A percentile compares a stretch with the other conserved stretches of the same genome.
Evolutionary conservation across 2,113 vertebrate species (phyloP).

Genomic region (Opisthocomus hoazin): DNA sequence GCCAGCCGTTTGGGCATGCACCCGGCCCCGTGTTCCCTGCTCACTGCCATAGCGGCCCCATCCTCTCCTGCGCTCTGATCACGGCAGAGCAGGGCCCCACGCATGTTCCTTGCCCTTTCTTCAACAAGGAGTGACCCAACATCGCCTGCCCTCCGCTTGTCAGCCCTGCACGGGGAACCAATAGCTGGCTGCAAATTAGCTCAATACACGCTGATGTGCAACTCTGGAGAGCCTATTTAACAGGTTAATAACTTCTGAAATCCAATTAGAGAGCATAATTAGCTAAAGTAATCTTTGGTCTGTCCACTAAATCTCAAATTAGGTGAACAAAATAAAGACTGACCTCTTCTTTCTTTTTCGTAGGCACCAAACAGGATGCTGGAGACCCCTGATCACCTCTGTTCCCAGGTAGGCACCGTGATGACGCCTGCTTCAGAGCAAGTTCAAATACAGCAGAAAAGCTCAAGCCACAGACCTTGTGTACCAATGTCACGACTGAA

Average conservation of each 20-base stretch:
- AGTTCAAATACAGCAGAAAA: neutral
- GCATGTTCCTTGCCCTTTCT: neutral
- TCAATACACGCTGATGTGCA: neutral
- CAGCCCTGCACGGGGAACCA: neutral
- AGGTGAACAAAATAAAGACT: neutral
- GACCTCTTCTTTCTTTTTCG: neutral
- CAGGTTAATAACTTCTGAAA: constrained; percentile 41
- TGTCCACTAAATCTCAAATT: constrained; percentile 20
- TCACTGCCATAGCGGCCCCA: neutral
- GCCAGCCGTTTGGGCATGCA: accelerated
- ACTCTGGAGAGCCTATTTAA: neutral
- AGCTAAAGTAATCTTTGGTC: constrained; percentile 28
- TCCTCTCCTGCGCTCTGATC: neutral
- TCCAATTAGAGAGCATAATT: constrained; percentile 50
- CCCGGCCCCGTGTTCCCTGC: accelerated
- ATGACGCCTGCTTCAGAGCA: neutral
- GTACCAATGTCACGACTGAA: accelerated
- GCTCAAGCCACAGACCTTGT: neutral
- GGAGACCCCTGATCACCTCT: neutral
- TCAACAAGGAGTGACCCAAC: neutral
- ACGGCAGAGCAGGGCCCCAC: neutral
- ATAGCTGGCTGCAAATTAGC: neutral
- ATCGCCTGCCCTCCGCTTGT: neutral
- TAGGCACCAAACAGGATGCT: neutral
- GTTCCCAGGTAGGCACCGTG: accelerated